Conservation (phyloP, 2,113 vertebrate species). For the Indicator maculatus region DNA sequence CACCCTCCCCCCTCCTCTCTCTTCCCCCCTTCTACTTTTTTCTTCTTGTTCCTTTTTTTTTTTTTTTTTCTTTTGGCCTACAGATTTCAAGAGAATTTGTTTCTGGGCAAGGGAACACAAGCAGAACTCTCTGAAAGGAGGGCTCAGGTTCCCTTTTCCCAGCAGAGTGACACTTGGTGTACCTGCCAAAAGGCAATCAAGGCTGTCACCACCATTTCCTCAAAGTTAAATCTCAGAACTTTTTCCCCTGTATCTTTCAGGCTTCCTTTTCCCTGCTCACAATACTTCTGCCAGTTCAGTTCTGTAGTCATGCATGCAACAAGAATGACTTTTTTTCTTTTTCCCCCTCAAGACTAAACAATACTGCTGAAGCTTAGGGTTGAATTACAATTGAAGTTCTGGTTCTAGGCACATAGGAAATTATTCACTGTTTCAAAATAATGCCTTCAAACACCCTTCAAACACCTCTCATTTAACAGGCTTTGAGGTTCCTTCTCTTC, state of each 20-base stretch:
- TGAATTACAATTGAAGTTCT: not conserved
- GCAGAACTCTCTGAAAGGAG: not conserved
- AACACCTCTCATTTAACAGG: not conserved
- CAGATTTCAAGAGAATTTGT: not conserved
- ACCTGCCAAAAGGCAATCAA: not conserved
- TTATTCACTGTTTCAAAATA: not conserved
- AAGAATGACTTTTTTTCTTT: not conserved
- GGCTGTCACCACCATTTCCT: not conserved
- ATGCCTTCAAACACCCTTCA: not conserved
- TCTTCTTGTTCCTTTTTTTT: not conserved
- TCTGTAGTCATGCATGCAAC: not conserved
- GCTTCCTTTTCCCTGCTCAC: not conserved
- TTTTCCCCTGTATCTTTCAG: not conserved
- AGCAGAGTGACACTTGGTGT: not conserved
- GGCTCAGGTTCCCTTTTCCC: not conserved
- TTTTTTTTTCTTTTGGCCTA: not conserved
- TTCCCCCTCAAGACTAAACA: not conserved
- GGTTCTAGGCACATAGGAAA: not conserved
- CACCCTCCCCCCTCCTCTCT: no score
- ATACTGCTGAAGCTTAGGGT: not conserved
- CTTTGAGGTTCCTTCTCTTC: not conserved
- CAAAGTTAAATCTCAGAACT: not conserved
- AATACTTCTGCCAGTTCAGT: not conserved
- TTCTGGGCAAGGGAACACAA: not conserved
- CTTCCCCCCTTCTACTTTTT: no score